Conservation (phyloP, 2,888 invertebrate genomes). For the Villa cingulata region DNA sequence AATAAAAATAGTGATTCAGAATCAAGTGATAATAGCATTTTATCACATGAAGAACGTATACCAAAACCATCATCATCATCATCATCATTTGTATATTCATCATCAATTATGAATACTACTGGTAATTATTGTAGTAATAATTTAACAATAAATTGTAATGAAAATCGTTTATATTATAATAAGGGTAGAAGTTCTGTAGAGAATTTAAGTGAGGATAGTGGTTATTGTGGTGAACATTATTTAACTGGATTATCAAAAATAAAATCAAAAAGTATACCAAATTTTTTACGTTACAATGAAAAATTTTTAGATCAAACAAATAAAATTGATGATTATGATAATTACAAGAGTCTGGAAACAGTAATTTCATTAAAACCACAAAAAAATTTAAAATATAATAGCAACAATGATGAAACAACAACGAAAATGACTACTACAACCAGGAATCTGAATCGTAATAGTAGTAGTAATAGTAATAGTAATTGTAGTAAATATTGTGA, state of each 20-base stretch:
- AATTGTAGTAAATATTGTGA: conserved; percentile 28
- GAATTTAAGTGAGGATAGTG: conserved; percentile 69
- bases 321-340: conserved; percentile 21
- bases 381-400: neutral
- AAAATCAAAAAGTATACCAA: conserved; percentile 38
- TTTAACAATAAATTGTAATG: neutral
- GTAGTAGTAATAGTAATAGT: conserved; percentile 6
- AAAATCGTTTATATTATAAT: no score
- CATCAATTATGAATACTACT: neutral
- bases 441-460: no score
- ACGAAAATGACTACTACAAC: no score
- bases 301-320: conserved; percentile 32
- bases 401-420: neutral
- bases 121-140: neutral
- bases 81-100: neutral
- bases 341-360: conserved; percentile 18
- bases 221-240: conserved; percentile 53
- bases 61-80: conserved; percentile 1
- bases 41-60: conserved; percentile 16
- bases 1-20: conserved; percentile 16
- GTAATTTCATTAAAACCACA: conserved; percentile 11
- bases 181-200: conserved; percentile 50
- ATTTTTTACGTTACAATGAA: conserved; percentile 28
- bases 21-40: conserved; percentile 18
- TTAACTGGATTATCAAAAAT: conserved; percentile 19